Conservation (phyloP, 2,888 invertebrate genomes). For the Exocentrus adspersus region DNA sequence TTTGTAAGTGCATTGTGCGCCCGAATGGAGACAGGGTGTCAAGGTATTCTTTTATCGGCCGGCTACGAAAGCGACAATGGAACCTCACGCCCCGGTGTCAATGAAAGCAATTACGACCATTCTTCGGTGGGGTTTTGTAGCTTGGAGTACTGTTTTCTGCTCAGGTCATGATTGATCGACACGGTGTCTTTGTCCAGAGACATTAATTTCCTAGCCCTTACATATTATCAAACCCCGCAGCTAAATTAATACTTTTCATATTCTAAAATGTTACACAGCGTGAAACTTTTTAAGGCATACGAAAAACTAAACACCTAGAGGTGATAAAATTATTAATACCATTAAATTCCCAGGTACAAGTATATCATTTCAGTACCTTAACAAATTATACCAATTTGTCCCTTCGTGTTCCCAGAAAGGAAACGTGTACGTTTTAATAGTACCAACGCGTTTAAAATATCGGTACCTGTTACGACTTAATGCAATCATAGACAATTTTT, state of each 20-base stretch:
- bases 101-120: constrained; percentile 63
- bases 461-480: background rate
- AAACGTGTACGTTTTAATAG: background rate
- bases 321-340: too few relatives aligned
- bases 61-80: constrained; percentile 46
- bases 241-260: too few relatives aligned
- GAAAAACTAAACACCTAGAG: too few relatives aligned
- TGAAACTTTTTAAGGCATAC: too few relatives aligned
- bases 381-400: background rate
- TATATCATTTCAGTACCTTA: background rate
- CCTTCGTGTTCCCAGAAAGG: background rate
- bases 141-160: constrained; percentile 23
- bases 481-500: background rate
- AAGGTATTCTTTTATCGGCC: constrained; percentile 52
- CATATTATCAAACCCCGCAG: too few relatives aligned
- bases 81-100: constrained; percentile 61
- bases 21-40: constrained; percentile 59
- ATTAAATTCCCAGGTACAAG: too few relatives aligned
- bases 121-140: constrained; percentile 43
- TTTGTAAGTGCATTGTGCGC: constrained; percentile 55
- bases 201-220: too few relatives aligned
- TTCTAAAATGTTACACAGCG: too few relatives aligned
- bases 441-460: background rate
- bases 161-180: background rate
- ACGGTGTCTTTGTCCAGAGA: too few relatives aligned